A percentile compares a stretch with the other conserved stretches of the same genome.
Conservation (phyloP, 1,140 invertebrate species). For the Cyclina sinensis region DNA sequence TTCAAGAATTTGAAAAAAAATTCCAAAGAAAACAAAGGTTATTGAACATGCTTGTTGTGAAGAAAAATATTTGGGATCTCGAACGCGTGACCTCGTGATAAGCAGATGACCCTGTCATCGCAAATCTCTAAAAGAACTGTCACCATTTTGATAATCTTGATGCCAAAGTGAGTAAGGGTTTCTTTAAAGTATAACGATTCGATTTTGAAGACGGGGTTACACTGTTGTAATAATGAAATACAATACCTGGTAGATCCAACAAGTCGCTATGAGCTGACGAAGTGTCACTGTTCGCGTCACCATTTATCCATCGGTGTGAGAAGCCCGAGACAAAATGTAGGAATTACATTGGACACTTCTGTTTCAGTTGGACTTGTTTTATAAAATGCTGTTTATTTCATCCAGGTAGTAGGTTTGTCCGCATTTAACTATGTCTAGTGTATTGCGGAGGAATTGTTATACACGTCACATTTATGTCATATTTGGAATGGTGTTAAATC, state of each 20-base stretch:
- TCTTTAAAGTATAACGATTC: too few relatives aligned
- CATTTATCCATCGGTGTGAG: slow-evolving; percentile 57
- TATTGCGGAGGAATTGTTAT: not conserved
- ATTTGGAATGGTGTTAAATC: not conserved
- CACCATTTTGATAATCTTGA: too few relatives aligned
- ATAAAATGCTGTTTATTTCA: not conserved
- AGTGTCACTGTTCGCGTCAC: slow-evolving; percentile 55
- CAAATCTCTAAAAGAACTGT: too few relatives aligned
- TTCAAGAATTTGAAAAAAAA: too few relatives aligned
- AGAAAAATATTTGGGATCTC: too few relatives aligned
- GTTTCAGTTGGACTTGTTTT: not conserved
- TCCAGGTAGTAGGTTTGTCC: not conserved
- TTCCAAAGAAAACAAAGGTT: too few relatives aligned
- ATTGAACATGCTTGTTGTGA: too few relatives aligned
- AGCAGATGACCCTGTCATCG: too few relatives aligned
- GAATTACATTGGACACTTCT: not conserved
- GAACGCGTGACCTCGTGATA: too few relatives aligned
- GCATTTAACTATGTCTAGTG: slow-evolving; percentile 15
- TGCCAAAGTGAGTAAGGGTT: too few relatives aligned
- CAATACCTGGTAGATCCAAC: slow-evolving; percentile 66
- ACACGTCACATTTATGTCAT: slow-evolving; percentile 11
- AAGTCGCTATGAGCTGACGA: slow-evolving; percentile 62
- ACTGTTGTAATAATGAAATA: too few relatives aligned
- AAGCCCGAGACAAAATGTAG: slow-evolving; percentile 27
- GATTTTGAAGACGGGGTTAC: too few relatives aligned